Evolutionary conservation across 2,888 invertebrate genomes (phyloP), one percentile per base, ranked within the genome.

Genomic region (Brachycybe producta): DNA sequence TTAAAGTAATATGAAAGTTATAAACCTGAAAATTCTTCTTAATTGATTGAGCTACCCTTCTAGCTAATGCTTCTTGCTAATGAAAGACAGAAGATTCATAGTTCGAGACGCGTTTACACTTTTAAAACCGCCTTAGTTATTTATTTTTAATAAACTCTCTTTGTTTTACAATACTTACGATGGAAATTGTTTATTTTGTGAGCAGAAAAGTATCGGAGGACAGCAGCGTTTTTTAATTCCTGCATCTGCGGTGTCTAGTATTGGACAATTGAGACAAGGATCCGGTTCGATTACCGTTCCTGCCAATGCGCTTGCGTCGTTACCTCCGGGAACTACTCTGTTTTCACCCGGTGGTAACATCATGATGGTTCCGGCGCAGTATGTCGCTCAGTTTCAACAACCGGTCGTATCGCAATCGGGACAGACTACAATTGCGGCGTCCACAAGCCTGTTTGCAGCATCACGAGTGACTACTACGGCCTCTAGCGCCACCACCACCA

Each of bases 301-400:
- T 28, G 57, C 60, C 15, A 61, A 59, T 28, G 51, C 51, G n/a
- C 65, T 71, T 2, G 55, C 59, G 5, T 57, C 57, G 43, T 50
- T 62, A 21, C 62, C 64, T 3, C 61, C 64, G 40, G 66, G 64
- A 41, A 61, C 65, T 19, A 61, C 67, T 1, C 60, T 66, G 32
- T 57, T 66, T 32, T 58, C 62, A 2, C 56, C 63, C 3, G 60
- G 61, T n/a, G 57, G 58, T n/a, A 72, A 72, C 56, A 73, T 75
- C 61, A 73, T 77, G 17, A 71, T 77, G 58, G 65, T 78, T 8
- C 76, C 77, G 24, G 73, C 76, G 4, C 73, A 73, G 53, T 75
- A 73, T 61, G 66, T 76, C 49, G 70, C 74, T 54, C 70, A 71
- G 56, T 61, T 63, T 26, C 49, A 49, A 17, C 19, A 36, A 5